phyloP scores from a whole-genome alignment of 2,113 vertebrate genomes.

The Dryoscopus gambensis region DNA sequence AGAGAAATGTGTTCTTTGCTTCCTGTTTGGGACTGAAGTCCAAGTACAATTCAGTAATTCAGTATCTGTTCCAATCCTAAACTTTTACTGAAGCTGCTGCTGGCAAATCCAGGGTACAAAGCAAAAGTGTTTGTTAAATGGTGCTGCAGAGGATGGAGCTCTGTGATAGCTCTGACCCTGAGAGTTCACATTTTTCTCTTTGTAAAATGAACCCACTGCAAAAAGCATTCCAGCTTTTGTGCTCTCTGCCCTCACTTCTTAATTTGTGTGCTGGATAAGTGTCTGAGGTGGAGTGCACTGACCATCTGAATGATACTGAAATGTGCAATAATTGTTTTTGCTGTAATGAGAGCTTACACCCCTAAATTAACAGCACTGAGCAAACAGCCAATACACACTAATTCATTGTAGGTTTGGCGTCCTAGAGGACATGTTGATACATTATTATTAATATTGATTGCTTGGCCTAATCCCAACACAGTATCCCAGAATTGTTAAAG shows the following conservation, averaged over 20 bases:
- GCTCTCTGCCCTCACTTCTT: not conserved
- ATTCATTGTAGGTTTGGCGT: not conserved
- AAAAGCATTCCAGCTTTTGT: not conserved
- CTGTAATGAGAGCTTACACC: not conserved
- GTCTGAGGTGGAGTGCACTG: not conserved
- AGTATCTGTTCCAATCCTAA: not conserved
- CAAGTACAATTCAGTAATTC: not conserved
- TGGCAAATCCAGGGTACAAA: not conserved
- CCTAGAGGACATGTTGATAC: not conserved
- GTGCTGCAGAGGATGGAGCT: not conserved
- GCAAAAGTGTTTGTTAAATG: not conserved
- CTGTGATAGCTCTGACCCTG: not conserved
- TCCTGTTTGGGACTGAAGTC: not conserved
- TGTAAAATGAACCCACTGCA: not conserved
- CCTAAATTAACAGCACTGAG: not conserved
- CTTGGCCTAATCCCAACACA: not conserved
- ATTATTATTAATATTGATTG: not conserved
- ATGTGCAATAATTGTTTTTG: not conserved
- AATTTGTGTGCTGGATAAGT: not conserved
- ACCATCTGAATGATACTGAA: not conserved
- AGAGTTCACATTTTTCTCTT: not conserved
- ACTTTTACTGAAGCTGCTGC: not conserved
- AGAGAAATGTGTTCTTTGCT: not conserved
- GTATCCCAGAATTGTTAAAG: not conserved
- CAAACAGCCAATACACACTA: not conserved